phyloP scores from a whole-genome alignment of 2,888 invertebrate species.

The Lasius platythorax region DNA sequence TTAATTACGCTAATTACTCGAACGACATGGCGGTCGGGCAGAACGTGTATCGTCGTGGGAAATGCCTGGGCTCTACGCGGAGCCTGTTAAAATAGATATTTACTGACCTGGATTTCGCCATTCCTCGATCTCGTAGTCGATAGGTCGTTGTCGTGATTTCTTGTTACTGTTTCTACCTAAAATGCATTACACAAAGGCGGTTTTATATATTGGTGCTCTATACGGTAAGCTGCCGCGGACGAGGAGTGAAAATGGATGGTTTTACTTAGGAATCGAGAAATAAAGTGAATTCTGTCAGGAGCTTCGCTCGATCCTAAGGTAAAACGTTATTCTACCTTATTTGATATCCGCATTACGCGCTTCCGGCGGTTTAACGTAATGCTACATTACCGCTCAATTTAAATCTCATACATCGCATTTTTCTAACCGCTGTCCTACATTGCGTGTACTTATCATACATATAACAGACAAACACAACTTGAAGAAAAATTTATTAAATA shows the following conservation, averaged over 20 bases:
- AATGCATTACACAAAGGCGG: conserved; percentile 73
- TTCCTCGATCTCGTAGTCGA: conserved; percentile 91
- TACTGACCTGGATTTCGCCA: conserved; percentile 91
- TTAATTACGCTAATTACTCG: conserved; percentile 78
- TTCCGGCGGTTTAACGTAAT: conserved; percentile 36
- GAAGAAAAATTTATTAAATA: conserved; percentile 10
- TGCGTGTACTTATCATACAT: background rate
- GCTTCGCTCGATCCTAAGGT: conserved; percentile 23
- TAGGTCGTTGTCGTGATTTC: conserved; percentile 87
- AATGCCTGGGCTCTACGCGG: conserved; percentile 62
- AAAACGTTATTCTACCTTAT: conserved; percentile 63
- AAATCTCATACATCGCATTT: conserved; percentile 15
- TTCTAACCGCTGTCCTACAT: conserved; percentile 23
- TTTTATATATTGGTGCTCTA: conserved; percentile 66
- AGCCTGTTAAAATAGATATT: conserved; percentile 73
- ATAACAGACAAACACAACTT: conserved; percentile 4
- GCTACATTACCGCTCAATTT: conserved; percentile 36
- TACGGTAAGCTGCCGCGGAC: conserved; percentile 39
- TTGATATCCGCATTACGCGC: conserved; percentile 55
- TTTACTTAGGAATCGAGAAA: conserved; percentile 48
- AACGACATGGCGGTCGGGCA: conserved; percentile 65
- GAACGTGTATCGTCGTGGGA: conserved; percentile 70
- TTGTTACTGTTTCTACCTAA: conserved; percentile 88
- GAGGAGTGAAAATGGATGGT: conserved; percentile 47
- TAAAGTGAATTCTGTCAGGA: conserved; percentile 36